A percentile compares a stretch with the other conserved stretches of the same genome.
Conservation (phyloP, 1,140 invertebrate genomes). For the Formica exsecta region DNA sequence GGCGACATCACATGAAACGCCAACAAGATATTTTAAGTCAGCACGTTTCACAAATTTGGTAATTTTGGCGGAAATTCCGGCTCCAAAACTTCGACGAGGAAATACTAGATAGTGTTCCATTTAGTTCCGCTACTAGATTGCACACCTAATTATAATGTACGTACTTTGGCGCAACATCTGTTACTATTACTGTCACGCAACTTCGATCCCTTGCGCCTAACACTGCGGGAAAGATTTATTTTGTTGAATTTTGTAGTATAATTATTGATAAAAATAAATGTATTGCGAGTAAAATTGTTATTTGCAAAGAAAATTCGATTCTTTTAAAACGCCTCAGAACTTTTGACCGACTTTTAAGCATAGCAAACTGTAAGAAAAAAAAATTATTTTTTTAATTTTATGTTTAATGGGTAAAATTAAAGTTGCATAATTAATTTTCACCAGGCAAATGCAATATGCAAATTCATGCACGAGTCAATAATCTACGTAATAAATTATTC, state of each 20-base stretch:
- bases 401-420: not conserved
- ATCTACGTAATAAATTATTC: not conserved
- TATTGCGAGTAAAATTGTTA: not conserved
- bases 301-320: not conserved
- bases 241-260: not conserved
- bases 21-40: conserved; percentile 59
- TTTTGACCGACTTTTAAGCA: not conserved
- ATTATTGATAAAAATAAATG: not conserved
- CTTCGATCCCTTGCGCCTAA: conserved; percentile 50
- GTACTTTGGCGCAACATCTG: conserved; percentile 57
- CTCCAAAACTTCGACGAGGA: conserved; percentile 51
- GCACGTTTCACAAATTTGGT: conserved; percentile 58
- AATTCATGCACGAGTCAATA: not conserved
- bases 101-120: conserved; percentile 56
- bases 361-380: not conserved
- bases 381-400: not conserved
- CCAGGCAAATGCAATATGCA: not conserved
- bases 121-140: conserved; percentile 35
- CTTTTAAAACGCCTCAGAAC: not conserved
- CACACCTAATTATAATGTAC: conserved; percentile 57
- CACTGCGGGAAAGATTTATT: conserved; percentile 26
- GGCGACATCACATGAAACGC: conserved; percentile 49
- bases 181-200: conserved; percentile 63
- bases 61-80: conserved; percentile 56
- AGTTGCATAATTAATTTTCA: not conserved